Conservation (phyloP, 37 sponge, comb jelly and placozoan genomes). For the Spongia lamella region DNA sequence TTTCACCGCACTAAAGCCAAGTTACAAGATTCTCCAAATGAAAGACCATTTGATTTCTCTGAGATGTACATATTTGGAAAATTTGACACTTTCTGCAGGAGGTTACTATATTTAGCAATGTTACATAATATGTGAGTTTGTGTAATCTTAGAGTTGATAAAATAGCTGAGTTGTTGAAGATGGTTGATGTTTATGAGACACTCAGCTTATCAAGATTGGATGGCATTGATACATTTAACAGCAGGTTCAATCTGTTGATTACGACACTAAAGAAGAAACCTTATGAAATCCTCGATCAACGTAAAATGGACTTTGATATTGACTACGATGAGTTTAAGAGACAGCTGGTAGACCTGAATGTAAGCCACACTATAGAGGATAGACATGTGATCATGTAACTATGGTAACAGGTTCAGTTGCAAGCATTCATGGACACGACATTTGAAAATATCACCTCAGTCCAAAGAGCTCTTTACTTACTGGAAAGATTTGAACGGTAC, state of each 20-base stretch:
- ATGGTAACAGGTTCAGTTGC: conserved; percentile 37
- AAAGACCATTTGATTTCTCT: conserved; percentile 94
- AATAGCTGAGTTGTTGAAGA: conserved; percentile 67
- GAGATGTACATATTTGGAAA: conserved; percentile 99
- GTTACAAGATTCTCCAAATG: conserved; percentile 84
- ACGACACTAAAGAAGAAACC: conserved; percentile 89
- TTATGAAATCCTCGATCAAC: conserved; percentile 86
- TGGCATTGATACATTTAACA: conserved; percentile 81
- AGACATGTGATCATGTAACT: conserved; percentile 1
- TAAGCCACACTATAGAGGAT: no score
- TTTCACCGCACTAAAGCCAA: conserved; percentile 91
- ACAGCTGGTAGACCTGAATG: conserved; percentile 56
- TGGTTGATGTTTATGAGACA: conserved; percentile 58
- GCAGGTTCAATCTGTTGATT: conserved; percentile 67
- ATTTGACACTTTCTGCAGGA: conserved; percentile 86
- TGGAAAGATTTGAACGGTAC: conserved; percentile 62
- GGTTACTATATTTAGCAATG: no score
- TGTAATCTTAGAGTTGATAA: conserved; percentile 80
- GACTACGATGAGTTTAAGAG: conserved; percentile 95
- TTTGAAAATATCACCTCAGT: conserved; percentile 54
- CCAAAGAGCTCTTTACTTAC: conserved; percentile 52
- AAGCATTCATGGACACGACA: conserved; percentile 39
- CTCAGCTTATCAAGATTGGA: conserved; percentile 88
- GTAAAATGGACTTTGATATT: conserved; percentile 81
- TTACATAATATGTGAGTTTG: no score